Conservation (phyloP, 2,113 vertebrate species). For the Hyperopisus bebe region DNA sequence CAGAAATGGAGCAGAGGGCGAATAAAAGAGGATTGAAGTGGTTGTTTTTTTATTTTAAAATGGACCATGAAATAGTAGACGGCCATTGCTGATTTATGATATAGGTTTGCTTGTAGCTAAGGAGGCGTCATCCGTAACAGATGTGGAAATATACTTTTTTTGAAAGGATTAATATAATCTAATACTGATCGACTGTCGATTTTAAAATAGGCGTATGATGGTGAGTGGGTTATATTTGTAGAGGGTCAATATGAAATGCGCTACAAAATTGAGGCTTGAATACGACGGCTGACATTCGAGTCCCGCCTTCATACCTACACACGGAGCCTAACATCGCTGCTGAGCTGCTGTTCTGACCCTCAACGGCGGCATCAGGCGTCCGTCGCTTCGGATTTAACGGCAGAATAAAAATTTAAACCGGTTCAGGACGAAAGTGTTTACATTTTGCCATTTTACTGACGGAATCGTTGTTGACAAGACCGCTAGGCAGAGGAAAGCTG, state of each 20-base stretch:
- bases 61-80: not conserved
- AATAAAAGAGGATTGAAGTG: not conserved
- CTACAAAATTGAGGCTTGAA: not conserved
- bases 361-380: constrained; percentile 42
- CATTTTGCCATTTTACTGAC: constrained; percentile 17
- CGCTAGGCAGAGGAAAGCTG: constrained; percentile 54
- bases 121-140: not conserved
- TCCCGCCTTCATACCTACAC: constrained; percentile 68
- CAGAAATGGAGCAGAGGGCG: not conserved
- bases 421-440: constrained; percentile 22
- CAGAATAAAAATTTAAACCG: constrained; percentile 31
- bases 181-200: not conserved
- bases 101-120: not conserved
- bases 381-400: constrained; percentile 38
- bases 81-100: not conserved
- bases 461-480: constrained; percentile 31
- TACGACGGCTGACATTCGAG: not conserved
- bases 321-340: constrained; percentile 47
- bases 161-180: not conserved
- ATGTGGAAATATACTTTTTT: not conserved
- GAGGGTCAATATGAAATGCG: not conserved
- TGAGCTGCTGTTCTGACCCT: constrained; percentile 56
- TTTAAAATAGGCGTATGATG: not conserved
- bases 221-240: not conserved
- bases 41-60: not conserved